Base-by-base conservation (phyloP, 2,113 vertebrate species). In the Lates calcarifer region DNA sequence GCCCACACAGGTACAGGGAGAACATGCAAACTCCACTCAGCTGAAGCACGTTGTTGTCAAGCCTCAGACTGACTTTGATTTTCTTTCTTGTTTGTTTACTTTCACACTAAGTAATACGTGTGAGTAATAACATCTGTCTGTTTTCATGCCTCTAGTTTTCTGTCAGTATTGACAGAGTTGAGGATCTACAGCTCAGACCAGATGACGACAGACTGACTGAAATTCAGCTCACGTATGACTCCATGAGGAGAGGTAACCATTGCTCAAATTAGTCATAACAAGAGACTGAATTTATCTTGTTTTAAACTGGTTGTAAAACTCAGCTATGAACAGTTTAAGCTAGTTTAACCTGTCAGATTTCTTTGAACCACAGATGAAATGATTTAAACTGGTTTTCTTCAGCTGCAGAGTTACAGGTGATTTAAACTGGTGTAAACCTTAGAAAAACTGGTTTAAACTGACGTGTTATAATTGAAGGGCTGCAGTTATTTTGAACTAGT, bases 141-240 rank as follows among this genome's bases (percentile, higher is more conserved):
- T n/a, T n/a, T n/a, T n/a, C n/a, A n/a, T 84, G 55, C 64, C 51
- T 68, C 14, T 82, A 98, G 98, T 98, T 98, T 94, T 92, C 96
- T 72, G 85, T 92, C 67, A 95, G 96, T 88, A 96, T 98, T 43
- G 94, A 97, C 73, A 92, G 95, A 91, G 93, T 95, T 26, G 97
- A 97, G 93, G 95, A 95, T 45, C 95, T 96, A 20, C 92, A 96
- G 85, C 90, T 91, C 75, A 90, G 83, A 14, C 11, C 58, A 37
- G 84, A 39, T 12, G 2, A 6, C 67, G 88, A 20, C 90, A 89
- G n/a, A 43, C 82, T 95, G 84, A 87, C 84, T 77, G 94, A 94
- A 2, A 87, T 95, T 4, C 92, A 96, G 63, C 89, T 93, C 49
- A 94, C 93, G 35, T 96, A 96, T 87, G 95, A 49, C 84, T 85